Evolutionary conservation across 1,140 invertebrate genomes (phyloP), one percentile per base, ranked within the genome.

Genomic region (Bombus fervidus): DNA sequence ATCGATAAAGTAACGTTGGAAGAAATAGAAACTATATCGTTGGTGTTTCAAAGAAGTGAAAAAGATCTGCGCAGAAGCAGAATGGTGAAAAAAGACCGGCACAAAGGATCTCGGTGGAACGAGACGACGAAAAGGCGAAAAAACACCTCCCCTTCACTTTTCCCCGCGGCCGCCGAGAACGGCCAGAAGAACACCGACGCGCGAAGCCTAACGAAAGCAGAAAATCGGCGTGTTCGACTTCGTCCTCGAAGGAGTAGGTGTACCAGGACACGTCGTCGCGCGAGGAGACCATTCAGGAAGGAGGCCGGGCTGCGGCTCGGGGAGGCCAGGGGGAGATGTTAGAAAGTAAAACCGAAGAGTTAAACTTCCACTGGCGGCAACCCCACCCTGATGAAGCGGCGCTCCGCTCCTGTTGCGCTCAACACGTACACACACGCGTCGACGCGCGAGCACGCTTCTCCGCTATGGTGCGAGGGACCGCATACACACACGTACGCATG

Each of bases 311-410:
- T 57, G 83, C 64, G 68, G 69, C 41, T 31, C 59, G 64, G 59
- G 43, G 64, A 9, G 43, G 3, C 39, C 31, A n/a, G 47, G 71
- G 41, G 85, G 84, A 76, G 87, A 88, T 88, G 89, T 92, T 93
- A 93, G 92, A 93, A 93, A 93, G 92, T 93, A 92, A 93, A 93
- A 93, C 91, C 91, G 89, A 92, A 92, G 91, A 91, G 87, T 86
- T 89, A 87, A 90, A 91, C 89, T 90, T 90, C 89, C 76, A 89
- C 76, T 86, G 89, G 74, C 80, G 81, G 81, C 68, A 28, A 85
- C 91, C 92, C 91, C 92, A 91, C 90, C 91, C 91, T 89, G 89
- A 87, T 86, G 89, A 88, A 90, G 86, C 87, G 89, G 83, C 89
- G 88, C 84, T 90, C 88, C 80, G 84, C 85, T 89, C 71, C 87